Conservation (phyloP, 2,113 vertebrate genomes). For the Platysternon megacephalum region DNA sequence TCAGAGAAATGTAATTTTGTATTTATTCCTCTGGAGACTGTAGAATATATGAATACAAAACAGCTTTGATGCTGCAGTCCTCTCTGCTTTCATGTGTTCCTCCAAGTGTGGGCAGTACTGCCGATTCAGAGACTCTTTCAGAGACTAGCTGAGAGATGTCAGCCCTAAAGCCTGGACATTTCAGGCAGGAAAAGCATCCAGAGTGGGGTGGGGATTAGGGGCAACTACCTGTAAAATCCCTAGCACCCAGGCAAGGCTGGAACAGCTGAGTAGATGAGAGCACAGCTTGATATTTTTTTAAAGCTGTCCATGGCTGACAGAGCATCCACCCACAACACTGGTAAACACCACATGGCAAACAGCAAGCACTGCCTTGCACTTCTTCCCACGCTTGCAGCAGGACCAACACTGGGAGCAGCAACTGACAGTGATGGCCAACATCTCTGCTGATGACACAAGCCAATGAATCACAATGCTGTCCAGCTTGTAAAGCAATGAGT, state of each 20-base stretch:
- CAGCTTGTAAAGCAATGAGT: background rate
- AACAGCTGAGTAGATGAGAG: background rate
- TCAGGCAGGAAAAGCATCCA: background rate
- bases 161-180: accelerated
- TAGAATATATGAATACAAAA: background rate
- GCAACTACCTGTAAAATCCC: background rate
- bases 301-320: background rate
- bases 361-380: background rate
- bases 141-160: background rate
- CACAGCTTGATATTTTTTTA: background rate
- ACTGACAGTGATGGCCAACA: accelerated
- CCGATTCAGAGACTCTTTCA: background rate
- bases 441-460: accelerated
- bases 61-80: background rate
- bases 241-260: background rate
- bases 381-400: background rate
- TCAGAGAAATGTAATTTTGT: background rate
- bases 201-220: background rate
- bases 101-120: background rate
- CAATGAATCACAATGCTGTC: background rate
- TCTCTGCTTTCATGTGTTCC: background rate
- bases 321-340: background rate
- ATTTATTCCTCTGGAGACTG: background rate
- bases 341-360: background rate
- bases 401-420: background rate